Evolutionary conservation across 2,113 vertebrate genomes (phyloP), one percentile per base, ranked within the genome.

Genomic region (Pseudorhombus dupliciocellatus): DNA sequence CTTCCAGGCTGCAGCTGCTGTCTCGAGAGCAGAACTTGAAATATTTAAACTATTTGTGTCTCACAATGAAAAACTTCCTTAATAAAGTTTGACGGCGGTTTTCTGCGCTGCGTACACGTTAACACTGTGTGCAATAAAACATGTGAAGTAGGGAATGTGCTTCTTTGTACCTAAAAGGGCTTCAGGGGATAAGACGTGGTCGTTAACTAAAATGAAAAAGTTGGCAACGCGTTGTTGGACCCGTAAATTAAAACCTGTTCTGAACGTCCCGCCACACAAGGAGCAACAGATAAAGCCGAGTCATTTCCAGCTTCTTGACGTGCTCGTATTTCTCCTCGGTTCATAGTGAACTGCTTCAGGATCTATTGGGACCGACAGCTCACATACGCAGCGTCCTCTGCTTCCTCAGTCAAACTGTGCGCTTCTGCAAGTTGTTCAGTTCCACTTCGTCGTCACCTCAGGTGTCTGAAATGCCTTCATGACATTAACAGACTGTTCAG

Each of bases 401-500:
- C 31, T 60, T 53, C 42, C 46, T 44, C 70, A 10, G 21, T 40
- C 24, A 20, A 40, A 30, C 44, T 59, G 34, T 42, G 37, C 58
- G 25, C 37, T 61, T 46, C 5, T 26, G 55, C 66, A 53, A 78
- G 57, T 22, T 50, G 44, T 59, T 67, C 26, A 26, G 30, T 37
- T 68, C 70, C 58, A 44, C 62, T 57, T 70, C 15, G 16, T 69
- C 3, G 34, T 44, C 66, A 28, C 67, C 31, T 62, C 11, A 22
- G 21, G 26, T 66, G 70, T 77, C 73, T 40, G 75, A 74, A 67
- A 70, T 48, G 46, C 7, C 16, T 8, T 48, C 7, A 18, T 58
- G 25, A 20, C n/a, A 70, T 73, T 67, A 54, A 60, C 20, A 34
- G 62, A 24, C 50, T 64, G 40, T 60, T 72, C 69, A 44, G 20